phyloP scores from a whole-genome alignment of 2,797 vertebrate species.

The Enteromius afrohamiltoni region DNA sequence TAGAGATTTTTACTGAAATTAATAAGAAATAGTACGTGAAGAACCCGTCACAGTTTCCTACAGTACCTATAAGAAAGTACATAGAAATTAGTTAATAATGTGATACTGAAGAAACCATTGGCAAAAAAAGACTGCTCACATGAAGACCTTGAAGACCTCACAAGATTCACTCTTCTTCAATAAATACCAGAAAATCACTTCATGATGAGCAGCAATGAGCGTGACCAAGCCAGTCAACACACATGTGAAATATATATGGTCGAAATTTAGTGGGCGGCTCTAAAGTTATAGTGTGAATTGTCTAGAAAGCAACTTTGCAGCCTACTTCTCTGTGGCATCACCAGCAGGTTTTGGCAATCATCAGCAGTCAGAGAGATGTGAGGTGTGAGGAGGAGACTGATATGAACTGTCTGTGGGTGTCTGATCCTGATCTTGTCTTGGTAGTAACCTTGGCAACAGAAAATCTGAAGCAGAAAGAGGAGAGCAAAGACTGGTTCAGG shows the following conservation, averaged over 20 bases:
- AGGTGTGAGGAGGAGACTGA: neutral
- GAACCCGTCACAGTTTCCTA: neutral
- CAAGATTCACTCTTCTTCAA: neutral
- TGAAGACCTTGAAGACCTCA: neutral
- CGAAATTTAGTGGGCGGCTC: neutral
- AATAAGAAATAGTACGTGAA: neutral
- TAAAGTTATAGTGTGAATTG: neutral
- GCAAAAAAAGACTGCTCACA: neutral
- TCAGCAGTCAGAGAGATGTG: neutral
- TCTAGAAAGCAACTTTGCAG: neutral
- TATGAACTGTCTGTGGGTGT: neutral
- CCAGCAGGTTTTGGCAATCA: neutral
- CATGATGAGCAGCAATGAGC: neutral
- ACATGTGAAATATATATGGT: neutral
- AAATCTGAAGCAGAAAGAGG: neutral
- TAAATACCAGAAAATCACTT: neutral
- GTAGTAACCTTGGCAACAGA: neutral
- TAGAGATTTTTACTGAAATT: neutral
- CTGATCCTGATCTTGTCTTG: neutral
- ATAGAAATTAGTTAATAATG: neutral
- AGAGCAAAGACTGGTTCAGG: neutral
- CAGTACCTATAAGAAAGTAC: neutral
- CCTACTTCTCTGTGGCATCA: neutral
- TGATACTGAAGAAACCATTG: neutral
- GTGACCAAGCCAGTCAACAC: neutral